Base-by-base conservation (phyloP, 2,797 vertebrate genomes). In the Scolopax bukidnonensis region DNA sequence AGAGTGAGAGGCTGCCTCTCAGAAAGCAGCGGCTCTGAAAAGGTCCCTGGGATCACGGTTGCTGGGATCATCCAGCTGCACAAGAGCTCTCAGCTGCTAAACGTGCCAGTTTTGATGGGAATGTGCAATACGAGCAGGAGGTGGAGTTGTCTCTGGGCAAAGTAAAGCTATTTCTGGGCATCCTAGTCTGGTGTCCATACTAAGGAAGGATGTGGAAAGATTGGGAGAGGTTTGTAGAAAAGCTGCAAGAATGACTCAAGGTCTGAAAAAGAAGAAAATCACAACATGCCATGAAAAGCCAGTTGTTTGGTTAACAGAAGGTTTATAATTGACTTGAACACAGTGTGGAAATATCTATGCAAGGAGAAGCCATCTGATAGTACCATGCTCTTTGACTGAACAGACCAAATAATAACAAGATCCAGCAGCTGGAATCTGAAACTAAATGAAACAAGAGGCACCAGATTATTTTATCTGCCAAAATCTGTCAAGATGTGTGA, bases 391-490 rank as follows among this genome's bases (percentile, higher is more conserved):
- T 95, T 88, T 91, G 74, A 57, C 63, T 56, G 51, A 28, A 36
- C 24, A 89, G 81, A 68, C 32, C 92, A 94, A 93, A 94, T 79
- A 91, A 86, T 51, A 77, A 74, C 30, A 53, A 90, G 77, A 93
- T 84, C 38, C 68, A 94, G 68, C 50, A 79, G 60, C 13, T 89
- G 60, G 70, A 92, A 92, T 74, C 38, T 68, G 68, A 90, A 96
- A 57, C 48, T 95, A 90, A 84, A 70, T 87, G 60, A 91, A 96
- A 95, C 61, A 78, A 92, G 75, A 89, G 38, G 33, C 33, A 87
- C 13, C 48, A 74, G 40, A 57, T 93, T 85, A 94, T 92, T 96
- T 83, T 83, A 75, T 83, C 84, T 92, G 75, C 65, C 81, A 90
- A 83, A 75, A 90, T 87, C 85, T 93, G 70, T 79, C 87, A 95